These are phyloP conservation scores for Andinoacara biseriatus DNA, from an alignment of 2,113 vertebrate genomes.

Conservation along the genomic window DNA sequence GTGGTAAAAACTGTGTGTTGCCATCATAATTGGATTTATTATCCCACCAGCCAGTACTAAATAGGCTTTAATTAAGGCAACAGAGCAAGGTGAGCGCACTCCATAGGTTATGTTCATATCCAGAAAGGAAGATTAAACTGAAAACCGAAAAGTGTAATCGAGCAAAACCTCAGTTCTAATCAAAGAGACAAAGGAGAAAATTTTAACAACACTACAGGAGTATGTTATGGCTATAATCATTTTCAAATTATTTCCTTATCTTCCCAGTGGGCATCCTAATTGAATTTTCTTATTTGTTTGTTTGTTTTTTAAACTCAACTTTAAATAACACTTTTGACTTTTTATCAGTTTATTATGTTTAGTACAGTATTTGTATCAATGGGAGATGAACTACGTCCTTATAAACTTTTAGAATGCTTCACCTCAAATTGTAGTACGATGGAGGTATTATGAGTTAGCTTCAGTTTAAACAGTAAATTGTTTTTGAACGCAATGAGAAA, in stretches of 20 bases:
- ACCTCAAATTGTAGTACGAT: neutral
- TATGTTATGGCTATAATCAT: slow-evolving; percentile 12
- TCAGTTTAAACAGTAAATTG: neutral
- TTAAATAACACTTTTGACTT: neutral
- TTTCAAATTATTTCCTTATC: slow-evolving; percentile 1
- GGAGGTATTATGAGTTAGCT: neutral
- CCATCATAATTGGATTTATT: slow-evolving; percentile 5
- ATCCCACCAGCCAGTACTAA: neutral
- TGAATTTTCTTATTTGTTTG: neutral
- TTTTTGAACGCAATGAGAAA: neutral
- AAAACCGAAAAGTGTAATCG: slow-evolving; percentile 39
- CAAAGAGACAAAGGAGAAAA: slow-evolving; percentile 16
- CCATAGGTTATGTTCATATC: slow-evolving; percentile 29
- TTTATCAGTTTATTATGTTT: neutral
- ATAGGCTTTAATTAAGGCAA: slow-evolving; percentile 39
- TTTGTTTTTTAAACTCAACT: neutral
- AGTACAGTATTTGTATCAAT: neutral
- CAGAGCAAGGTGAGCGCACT: slow-evolving; percentile 9
- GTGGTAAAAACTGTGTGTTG: neutral
- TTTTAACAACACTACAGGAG: slow-evolving; percentile 15
- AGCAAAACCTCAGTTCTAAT: slow-evolving; percentile 26
- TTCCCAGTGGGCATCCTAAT: neutral
- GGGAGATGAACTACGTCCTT: neutral
- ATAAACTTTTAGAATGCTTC: neutral
- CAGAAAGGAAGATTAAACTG: slow-evolving; percentile 33